Percentiles rank a stretch among this genome's conserved stretches.
phyloP scores from a whole-genome alignment of 2,888 invertebrate species.

The Parascotia fuliginaria region DNA sequence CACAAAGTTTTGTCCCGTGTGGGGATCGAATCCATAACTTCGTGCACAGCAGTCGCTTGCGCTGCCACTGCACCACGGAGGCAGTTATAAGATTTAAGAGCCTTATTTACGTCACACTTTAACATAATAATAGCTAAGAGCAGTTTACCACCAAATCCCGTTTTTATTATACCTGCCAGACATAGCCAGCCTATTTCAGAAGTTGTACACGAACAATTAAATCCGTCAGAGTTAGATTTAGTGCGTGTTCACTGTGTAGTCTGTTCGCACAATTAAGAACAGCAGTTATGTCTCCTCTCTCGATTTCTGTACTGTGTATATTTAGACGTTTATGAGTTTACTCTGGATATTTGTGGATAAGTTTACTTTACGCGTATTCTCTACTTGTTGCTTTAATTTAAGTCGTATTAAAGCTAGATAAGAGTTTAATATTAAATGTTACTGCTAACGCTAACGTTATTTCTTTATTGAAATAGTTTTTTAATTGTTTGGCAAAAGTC shows the following conservation, averaged over 20 bases:
- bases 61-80: no score
- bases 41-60: no score
- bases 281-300: conserved; percentile 46
- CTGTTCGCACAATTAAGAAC: conserved; percentile 58
- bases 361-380: conserved; percentile 21
- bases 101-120: conserved; percentile 1
- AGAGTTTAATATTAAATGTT: neutral
- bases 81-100: neutral
- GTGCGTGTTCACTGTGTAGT: conserved; percentile 32
- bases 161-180: conserved; percentile 21
- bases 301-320: conserved; percentile 54
- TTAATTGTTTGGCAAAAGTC: no score
- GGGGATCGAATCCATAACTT: no score
- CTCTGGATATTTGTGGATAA: conserved; percentile 38
- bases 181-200: conserved; percentile 34
- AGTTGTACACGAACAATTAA: conserved; percentile 43
- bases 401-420: neutral
- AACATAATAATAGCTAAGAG: conserved; percentile 2
- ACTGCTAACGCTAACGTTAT: no score
- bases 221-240: conserved; percentile 46
- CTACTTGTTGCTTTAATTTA: conserved; percentile 20
- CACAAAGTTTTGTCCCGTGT: no score
- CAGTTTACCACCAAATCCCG: conserved; percentile 13
- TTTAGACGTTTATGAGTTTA: conserved; percentile 63
- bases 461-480: no score